phyloP scores from a whole-genome alignment of 2,797 vertebrate species.

The Anabacerthia variegaticeps region DNA sequence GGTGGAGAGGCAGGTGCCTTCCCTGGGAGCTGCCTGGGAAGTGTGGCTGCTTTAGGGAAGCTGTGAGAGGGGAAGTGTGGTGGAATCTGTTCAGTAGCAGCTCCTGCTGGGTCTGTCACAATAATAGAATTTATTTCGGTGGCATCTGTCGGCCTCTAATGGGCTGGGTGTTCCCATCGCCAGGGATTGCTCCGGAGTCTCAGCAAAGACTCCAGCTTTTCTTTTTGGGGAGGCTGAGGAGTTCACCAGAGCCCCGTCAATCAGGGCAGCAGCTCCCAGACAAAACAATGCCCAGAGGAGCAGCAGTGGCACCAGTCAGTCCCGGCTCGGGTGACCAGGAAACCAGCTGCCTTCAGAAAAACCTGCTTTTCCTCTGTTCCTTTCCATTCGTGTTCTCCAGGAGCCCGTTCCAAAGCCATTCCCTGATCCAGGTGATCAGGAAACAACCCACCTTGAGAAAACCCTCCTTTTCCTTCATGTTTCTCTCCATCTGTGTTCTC shows the following conservation, averaged over 20 bases:
- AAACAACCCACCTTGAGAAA: background rate
- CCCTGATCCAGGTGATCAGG: background rate
- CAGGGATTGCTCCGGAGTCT: background rate
- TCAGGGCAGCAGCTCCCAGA: background rate
- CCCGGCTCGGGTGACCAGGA: background rate
- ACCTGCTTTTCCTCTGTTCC: background rate
- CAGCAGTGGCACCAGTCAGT: background rate
- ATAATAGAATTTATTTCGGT: conserved; percentile 29
- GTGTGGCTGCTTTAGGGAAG: background rate
- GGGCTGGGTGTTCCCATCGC: background rate
- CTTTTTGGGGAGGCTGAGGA: background rate
- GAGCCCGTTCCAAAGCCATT: rapidly evolving
- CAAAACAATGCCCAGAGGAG: background rate
- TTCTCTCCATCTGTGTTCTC: background rate
- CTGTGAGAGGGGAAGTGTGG: background rate
- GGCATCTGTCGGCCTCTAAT: conserved; percentile 24
- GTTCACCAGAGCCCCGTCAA: background rate
- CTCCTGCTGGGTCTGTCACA: conserved; percentile 47
- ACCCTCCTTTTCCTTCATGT: background rate
- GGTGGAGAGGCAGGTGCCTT: background rate
- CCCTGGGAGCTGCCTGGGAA: background rate
- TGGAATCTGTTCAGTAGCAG: conserved; percentile 2
- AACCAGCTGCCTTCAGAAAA: background rate
- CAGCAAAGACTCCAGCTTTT: background rate
- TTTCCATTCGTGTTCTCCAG: background rate